phyloP scores from a whole-genome alignment of 2,888 invertebrate genomes.

The Cyaniris semiargus region DNA sequence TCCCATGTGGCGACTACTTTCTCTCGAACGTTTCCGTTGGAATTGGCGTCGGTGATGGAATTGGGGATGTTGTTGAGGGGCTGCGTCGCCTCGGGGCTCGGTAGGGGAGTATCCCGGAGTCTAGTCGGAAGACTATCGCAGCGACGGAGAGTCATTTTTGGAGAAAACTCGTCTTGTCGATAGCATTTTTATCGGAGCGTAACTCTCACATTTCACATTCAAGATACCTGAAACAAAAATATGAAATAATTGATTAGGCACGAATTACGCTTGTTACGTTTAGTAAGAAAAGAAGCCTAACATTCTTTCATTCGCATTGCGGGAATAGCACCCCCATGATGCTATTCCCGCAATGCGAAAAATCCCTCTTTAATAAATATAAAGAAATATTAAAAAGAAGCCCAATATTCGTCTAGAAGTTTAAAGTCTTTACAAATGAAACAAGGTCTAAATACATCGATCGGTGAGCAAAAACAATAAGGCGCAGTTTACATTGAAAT shows the following conservation, averaged over 20 bases:
- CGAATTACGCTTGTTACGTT: too few relatives aligned
- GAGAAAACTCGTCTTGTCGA: conserved; percentile 49
- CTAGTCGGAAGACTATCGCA: conserved; percentile 74
- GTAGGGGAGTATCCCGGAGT: conserved; percentile 56
- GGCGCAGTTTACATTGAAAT: conserved; percentile 13
- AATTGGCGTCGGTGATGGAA: conserved; percentile 62
- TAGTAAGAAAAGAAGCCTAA: too few relatives aligned
- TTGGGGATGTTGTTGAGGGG: conserved; percentile 53
- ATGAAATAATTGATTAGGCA: background rate
- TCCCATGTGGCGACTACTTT: conserved; percentile 75
- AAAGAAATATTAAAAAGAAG: background rate
- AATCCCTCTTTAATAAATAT: too few relatives aligned
- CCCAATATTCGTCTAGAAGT: background rate
- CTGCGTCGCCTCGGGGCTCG: conserved; percentile 44
- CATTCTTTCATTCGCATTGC: too few relatives aligned
- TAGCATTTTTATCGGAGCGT: conserved; percentile 61
- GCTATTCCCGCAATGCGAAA: too few relatives aligned
- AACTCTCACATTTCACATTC: conserved; percentile 46
- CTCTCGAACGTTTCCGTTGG: conserved; percentile 59
- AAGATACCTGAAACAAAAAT: conserved; percentile 56
- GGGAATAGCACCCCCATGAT: too few relatives aligned
- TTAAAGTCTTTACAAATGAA: background rate
- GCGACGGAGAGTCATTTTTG: conserved; percentile 74
- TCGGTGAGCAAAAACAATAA: background rate
- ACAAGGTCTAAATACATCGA: background rate